Evolutionary conservation across 2,888 invertebrate genomes (phyloP), one percentile per base, ranked within the genome.

Genomic region (Amblyjoppa proteus): DNA sequence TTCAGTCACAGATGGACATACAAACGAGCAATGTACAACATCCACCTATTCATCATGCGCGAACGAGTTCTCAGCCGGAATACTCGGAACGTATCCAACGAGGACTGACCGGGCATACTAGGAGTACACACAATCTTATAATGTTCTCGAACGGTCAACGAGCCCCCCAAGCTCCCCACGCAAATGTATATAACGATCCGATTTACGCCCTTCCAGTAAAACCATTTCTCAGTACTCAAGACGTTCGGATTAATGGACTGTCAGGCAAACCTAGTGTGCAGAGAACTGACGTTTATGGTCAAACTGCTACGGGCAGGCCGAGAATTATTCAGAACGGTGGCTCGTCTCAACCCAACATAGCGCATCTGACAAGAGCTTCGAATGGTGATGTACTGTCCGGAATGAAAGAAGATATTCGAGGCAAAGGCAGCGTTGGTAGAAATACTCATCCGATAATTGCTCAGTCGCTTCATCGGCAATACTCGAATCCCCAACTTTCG

Each of bases 211-310:
- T 92, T 73, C 93, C 93, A 25, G 92, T 93, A 20, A 94, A 94
- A 80, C 93, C 93, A 3, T 94, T 94, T 85, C 91, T 93, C 51
- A 94, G 93, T 86, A 91, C 94, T 7, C 94, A 94, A 86, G 94
- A 94, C 75, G 92, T 93, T 58, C 87, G 93, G 61, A 89, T 91
- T 13, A 92, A 92, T 80, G 91, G 92, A 74, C 83, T 92, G 38
- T 84, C 88, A 25, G 90, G 90, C 7, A 91, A 91, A 70, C 83
- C 89, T 25, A 56, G 84, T 68, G 58, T 74, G 61, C 49, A 87
- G 51, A 84, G 88, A 82, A 61, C 77, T 73, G 90, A 91, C 53
- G 51, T 85, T 75, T 85, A 87, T 69, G 87, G 86, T 5, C 85
- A 76, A 70, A 78, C 86, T 11, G 41, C 85, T 13, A 87, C 86